Evolutionary conservation across 37 sponge, comb jelly and placozoan species (phyloP).

Genomic region (Geodia barretti): DNA sequence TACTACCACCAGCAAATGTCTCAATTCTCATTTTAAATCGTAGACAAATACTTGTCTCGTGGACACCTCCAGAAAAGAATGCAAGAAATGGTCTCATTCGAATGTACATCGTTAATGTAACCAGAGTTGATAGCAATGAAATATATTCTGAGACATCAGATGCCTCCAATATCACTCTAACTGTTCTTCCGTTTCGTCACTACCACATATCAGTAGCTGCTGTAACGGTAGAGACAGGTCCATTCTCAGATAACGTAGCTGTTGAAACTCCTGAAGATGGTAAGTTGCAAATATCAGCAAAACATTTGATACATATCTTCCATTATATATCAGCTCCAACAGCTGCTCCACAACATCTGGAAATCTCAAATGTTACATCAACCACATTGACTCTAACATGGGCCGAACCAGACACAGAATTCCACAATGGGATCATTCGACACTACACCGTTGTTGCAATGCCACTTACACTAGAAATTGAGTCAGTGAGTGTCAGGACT

Average conservation of each 20-base stretch:
- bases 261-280: conserved; percentile 23
- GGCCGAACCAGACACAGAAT: background rate
- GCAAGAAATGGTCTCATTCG: conserved; percentile 29
- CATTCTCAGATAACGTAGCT: background rate
- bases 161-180: too few species aligned
- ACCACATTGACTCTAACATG: background rate
- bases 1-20: conserved; percentile 2
- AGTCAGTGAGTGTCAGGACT: background rate
- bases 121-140: background rate
- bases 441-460: background rate
- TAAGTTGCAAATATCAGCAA: background rate
- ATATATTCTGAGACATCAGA: background rate
- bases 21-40: background rate
- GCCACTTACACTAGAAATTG: background rate
- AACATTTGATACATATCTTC: background rate
- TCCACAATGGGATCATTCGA: conserved; percentile 16
- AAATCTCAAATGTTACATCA: background rate
- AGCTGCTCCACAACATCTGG: background rate
- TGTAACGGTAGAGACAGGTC: background rate
- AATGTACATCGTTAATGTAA: conserved; percentile 8
- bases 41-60: background rate
- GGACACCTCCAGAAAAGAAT: conserved; percentile 13
- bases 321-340: conserved; percentile 8
- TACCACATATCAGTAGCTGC: conserved; percentile 4
- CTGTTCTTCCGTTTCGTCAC: conserved; percentile 5